These are phyloP conservation scores for Coryphaenoides rupestris DNA, from an alignment of 2,113 vertebrate genomes.

Conservation along the genomic window DNA sequence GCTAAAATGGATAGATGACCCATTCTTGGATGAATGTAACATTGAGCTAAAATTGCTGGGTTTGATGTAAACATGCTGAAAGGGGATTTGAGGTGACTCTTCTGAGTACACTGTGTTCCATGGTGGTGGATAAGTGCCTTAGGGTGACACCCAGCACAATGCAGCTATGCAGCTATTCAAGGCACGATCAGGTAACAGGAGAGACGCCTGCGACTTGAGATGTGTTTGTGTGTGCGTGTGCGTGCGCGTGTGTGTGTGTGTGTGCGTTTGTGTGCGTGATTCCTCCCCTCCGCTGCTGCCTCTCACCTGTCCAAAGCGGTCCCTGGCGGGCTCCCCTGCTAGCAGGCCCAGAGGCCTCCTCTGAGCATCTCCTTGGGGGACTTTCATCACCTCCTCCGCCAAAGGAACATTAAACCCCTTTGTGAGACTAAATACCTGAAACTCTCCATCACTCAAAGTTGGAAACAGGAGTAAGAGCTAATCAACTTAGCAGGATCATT, in stretches of 20 bases:
- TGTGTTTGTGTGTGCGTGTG: conserved; percentile 13
- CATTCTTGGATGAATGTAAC: too few relatives aligned
- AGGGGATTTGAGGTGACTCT: neutral
- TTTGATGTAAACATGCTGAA: too few relatives aligned
- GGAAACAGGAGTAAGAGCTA: conserved; percentile 55
- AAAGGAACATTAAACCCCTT: conserved; percentile 60
- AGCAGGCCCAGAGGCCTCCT: conserved; percentile 18
- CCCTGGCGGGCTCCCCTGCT: conserved; percentile 9
- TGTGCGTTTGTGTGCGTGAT: conserved; percentile 1
- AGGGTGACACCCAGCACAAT: conserved; percentile 26
- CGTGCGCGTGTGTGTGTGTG: too few relatives aligned
- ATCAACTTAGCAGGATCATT: conserved; percentile 48
- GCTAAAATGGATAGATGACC: too few relatives aligned
- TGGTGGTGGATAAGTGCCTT: conserved; percentile 8
- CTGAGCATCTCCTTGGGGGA: conserved; percentile 36
- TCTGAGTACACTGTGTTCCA: neutral
- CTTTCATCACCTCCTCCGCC: conserved; percentile 52
- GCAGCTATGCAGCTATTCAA: conserved; percentile 30
- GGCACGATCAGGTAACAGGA: conserved; percentile 39
- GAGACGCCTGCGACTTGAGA: conserved; percentile 56
- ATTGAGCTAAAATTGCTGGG: too few relatives aligned
- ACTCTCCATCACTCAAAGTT: conserved; percentile 45
- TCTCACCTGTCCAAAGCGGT: conserved; percentile 43
- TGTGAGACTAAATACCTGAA: conserved; percentile 57
- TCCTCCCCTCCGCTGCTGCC: conserved; percentile 11